Conservation (phyloP, 53 echinoderm and acorn worm genomes). For the Zoroaster sp. region DNA sequence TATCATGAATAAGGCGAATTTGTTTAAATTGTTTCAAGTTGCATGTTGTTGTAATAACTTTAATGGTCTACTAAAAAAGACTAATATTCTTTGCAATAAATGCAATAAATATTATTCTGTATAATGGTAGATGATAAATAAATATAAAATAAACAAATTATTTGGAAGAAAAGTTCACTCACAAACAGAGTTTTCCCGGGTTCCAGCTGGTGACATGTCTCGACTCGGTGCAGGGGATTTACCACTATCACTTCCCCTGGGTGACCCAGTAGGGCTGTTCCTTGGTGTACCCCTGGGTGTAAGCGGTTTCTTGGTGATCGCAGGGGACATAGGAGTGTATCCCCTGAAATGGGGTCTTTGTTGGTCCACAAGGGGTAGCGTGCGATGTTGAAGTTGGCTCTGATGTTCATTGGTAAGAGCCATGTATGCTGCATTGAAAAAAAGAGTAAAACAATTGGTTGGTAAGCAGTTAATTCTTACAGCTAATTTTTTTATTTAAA, state of each 20-base stretch:
- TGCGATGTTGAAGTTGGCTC: constrained; percentile 3
- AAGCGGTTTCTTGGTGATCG: constrained; percentile 64
- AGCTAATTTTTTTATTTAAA: too few species aligned
- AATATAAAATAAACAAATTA: neutral
- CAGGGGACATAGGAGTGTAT: constrained; percentile 52
- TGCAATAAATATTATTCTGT: too few species aligned
- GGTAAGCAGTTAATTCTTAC: too few species aligned
- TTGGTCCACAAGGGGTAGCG: constrained; percentile 38
- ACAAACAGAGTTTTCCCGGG: constrained; percentile 43
- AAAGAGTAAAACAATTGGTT: neutral
- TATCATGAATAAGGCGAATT: too few species aligned
- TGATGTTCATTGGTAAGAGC: constrained; percentile 54
- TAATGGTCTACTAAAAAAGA: too few species aligned
- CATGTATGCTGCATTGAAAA: constrained; percentile 65
- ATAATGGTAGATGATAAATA: too few species aligned
- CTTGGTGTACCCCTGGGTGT: constrained; percentile 48
- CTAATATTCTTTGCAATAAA: too few species aligned
- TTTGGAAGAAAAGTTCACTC: neutral
- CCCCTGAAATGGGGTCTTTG: constrained; percentile 45
- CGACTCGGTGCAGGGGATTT: constrained; percentile 11
- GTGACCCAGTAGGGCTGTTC: neutral
- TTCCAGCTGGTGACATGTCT: constrained; percentile 4
- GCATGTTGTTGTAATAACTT: too few species aligned
- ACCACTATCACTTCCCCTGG: constrained; percentile 23
- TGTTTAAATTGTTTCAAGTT: too few species aligned